Evolutionary conservation across 2,888 invertebrate genomes (phyloP).

Genomic region (Pterobdella sp.): DNA sequence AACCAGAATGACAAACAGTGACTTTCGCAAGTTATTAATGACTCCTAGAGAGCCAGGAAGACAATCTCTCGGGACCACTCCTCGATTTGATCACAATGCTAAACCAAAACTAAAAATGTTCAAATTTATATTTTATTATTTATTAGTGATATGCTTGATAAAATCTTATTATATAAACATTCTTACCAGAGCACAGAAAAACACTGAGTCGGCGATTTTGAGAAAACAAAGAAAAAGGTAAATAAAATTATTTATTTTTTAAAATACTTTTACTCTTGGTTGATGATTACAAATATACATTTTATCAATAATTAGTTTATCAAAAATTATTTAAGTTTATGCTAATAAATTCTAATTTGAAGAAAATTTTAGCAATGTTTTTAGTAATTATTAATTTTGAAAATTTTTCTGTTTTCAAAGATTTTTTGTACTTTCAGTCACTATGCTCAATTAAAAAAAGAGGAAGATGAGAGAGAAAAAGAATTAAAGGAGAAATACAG

Average conservation of each 20-base stretch:
- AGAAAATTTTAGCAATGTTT: not conserved
- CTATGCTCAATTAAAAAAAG: constrained; percentile 84
- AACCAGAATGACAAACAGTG: constrained; percentile 76
- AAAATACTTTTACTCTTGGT: not conserved
- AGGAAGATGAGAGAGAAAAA: constrained; percentile 86
- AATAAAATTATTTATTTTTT: not conserved
- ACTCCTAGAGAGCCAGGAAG: constrained; percentile 67
- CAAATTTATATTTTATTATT: not conserved
- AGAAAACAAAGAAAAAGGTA: constrained; percentile 78
- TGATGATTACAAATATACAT: no score
- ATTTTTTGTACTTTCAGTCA: constrained; percentile 40
- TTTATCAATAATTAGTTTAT: no score
- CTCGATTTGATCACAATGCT: constrained; percentile 31
- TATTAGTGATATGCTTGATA: not conserved
- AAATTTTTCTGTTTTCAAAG: constrained; percentile 3
- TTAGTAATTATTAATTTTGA: constrained; percentile 4
- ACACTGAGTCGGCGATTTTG: constrained; percentile 66
- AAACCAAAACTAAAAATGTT: not conserved
- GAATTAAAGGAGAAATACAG: constrained; percentile 82
- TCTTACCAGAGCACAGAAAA: constrained; percentile 24
- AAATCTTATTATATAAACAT: not conserved
- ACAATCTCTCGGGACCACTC: constrained; percentile 16
- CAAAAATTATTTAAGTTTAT: no score
- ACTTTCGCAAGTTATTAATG: constrained; percentile 88
- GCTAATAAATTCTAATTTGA: no score